Conservation (phyloP, 2,888 invertebrate genomes). For the Byasa hedistus region DNA sequence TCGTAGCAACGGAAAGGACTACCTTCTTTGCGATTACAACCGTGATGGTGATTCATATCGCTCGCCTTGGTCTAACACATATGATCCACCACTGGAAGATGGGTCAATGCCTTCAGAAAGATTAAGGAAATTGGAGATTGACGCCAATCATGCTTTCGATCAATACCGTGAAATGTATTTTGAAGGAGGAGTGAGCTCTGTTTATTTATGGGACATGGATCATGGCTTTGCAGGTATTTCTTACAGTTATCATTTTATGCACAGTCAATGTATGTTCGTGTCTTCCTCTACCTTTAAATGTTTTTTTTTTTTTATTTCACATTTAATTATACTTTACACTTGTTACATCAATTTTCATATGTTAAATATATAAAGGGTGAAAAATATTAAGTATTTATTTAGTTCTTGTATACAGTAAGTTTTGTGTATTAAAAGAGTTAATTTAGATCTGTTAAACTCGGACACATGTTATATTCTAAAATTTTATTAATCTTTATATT, state of each 20-base stretch:
- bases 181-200: slow-evolving; percentile 99
- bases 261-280: background rate
- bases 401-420: too few relatives aligned
- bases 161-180: slow-evolving; percentile 99
- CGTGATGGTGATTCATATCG: slow-evolving; percentile 99
- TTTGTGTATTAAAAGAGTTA: too few relatives aligned
- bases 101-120: slow-evolving; percentile 99
- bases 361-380: too few relatives aligned
- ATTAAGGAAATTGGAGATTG: slow-evolving; percentile 96
- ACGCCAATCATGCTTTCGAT: slow-evolving; percentile 99
- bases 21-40: slow-evolving; percentile 98
- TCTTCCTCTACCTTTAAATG: too few relatives aligned
- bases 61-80: slow-evolving; percentile 99
- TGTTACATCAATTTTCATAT: too few relatives aligned
- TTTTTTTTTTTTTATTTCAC: too few relatives aligned
- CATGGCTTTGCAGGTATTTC: slow-evolving; percentile 94
- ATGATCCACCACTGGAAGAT: slow-evolving; percentile 98
- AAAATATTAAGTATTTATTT: too few relatives aligned
- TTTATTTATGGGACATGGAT: slow-evolving; percentile 99
- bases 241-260: slow-evolving; percentile 26
- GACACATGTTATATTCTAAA: too few relatives aligned
- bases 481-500: too few relatives aligned
- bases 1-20: slow-evolving; percentile 96
- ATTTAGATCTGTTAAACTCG: too few relatives aligned
- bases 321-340: too few relatives aligned